phyloP scores from a whole-genome alignment of 1,140 invertebrate genomes.

The Parasteatoda tepidariorum region DNA sequence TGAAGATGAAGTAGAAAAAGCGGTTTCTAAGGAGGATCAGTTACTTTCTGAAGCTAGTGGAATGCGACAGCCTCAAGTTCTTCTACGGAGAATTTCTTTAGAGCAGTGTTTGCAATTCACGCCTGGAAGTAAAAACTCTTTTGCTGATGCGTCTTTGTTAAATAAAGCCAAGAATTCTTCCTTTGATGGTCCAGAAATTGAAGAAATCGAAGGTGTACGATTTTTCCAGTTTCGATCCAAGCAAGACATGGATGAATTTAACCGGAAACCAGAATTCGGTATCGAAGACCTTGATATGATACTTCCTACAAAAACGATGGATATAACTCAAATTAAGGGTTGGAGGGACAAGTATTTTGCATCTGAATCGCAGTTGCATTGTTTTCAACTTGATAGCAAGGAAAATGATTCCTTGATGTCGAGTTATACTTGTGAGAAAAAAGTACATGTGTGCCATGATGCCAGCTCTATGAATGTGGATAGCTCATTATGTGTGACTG shows the following conservation, averaged over 20 bases:
- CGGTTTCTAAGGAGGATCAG: not conserved
- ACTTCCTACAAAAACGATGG: conserved; percentile 62
- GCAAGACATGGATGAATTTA: conserved; percentile 56
- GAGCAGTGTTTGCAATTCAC: not conserved
- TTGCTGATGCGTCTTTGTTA: not conserved
- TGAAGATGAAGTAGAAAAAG: not conserved
- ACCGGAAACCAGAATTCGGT: not conserved
- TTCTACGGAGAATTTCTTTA: conserved; percentile 17
- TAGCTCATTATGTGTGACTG: not conserved
- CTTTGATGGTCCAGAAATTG: conserved; percentile 53
- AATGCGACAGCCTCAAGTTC: conserved; percentile 14
- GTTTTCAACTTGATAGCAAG: not conserved
- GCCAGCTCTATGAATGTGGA: too few relatives aligned
- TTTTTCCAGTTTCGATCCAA: conserved; percentile 63
- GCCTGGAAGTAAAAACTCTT: not conserved
- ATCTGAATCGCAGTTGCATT: conserved; percentile 11
- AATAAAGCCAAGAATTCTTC: conserved; percentile 20
- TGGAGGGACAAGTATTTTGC: conserved; percentile 62
- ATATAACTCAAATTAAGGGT: conserved; percentile 63
- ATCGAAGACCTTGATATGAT: conserved; percentile 32
- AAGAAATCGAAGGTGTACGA: conserved; percentile 62
- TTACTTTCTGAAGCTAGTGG: not conserved
- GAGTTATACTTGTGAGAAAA: not conserved
- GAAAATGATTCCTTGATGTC: too few relatives aligned
- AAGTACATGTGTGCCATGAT: not conserved